Evolutionary conservation across 2,888 invertebrate genomes (phyloP).

Genomic region (Ischnus inquisitorius): DNA sequence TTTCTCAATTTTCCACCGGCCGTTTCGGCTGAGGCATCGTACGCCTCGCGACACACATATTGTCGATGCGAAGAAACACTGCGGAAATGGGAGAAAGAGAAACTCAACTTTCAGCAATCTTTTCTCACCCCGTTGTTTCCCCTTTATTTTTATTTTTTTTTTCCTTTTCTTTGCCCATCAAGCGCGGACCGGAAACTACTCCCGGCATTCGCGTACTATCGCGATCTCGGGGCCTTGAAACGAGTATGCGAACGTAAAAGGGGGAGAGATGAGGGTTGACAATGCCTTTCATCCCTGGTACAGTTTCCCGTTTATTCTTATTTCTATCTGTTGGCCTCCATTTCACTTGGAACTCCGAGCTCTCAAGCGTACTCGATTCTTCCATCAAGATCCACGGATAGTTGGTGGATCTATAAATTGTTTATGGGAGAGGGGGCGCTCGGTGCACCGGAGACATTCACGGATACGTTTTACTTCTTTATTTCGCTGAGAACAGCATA

Average conservation of each 20-base stretch:
- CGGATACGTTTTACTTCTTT: background rate
- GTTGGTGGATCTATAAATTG: constrained; percentile 1
- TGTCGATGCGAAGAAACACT: constrained; percentile 37
- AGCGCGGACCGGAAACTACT: background rate
- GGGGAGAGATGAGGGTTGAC: background rate
- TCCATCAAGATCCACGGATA: background rate
- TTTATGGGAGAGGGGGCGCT: background rate
- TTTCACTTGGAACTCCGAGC: background rate
- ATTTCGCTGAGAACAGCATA: background rate
- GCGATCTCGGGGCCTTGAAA: background rate
- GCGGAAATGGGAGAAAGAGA: constrained; percentile 19
- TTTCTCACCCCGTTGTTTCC: constrained; percentile 7
- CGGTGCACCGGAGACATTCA: background rate
- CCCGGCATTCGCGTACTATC: constrained; percentile 14
- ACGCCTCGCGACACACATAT: constrained; percentile 42
- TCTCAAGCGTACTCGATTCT: background rate
- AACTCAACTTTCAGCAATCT: constrained; percentile 37
- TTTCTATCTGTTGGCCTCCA: constrained; percentile 12
- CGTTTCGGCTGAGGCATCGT: constrained; percentile 51
- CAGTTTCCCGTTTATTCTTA: constrained; percentile 24
- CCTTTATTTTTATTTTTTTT: background rate
- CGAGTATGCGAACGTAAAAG: background rate
- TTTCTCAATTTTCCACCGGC: constrained; percentile 55
- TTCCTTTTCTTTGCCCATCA: constrained; percentile 10
- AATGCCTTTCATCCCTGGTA: constrained; percentile 24